These are phyloP conservation scores for Psettodes erumei DNA, from an alignment of 2,113 vertebrate species.

Conservation along the genomic window DNA sequence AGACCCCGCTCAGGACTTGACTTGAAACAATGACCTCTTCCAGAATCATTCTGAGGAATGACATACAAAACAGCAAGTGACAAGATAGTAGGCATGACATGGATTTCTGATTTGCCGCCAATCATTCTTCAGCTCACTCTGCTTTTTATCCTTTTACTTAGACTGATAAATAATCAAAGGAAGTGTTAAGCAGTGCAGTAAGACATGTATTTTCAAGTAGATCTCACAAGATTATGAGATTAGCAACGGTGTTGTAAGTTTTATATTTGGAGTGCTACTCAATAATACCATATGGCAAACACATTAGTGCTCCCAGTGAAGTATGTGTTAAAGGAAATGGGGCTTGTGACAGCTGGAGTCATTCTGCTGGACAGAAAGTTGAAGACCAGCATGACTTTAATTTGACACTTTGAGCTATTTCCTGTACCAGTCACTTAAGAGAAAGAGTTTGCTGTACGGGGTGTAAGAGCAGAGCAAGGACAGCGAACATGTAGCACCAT, in stretches of 20 bases:
- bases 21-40: neutral
- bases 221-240: constrained; percentile 6
- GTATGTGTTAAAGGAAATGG: constrained; percentile 34
- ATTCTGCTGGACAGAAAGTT: constrained; percentile 11
- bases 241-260: neutral
- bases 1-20: too few relatives aligned
- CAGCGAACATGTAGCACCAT: constrained; percentile 6
- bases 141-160: neutral
- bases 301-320: constrained; percentile 32
- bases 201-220: neutral
- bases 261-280: neutral
- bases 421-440: constrained; percentile 36
- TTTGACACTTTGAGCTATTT: constrained; percentile 50
- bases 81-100: constrained; percentile 14
- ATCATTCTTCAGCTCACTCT: neutral
- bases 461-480: constrained; percentile 34
- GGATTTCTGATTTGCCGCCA: constrained; percentile 6
- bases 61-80: neutral
- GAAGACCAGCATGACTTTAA: constrained; percentile 57
- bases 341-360: neutral
- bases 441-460: constrained; percentile 27
- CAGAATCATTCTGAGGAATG: too few relatives aligned
- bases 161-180: neutral
- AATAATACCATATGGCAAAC: constrained; percentile 33
- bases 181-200: neutral